Conservation (phyloP, 2,888 invertebrate genomes). For the Oscheius sp. region DNA sequence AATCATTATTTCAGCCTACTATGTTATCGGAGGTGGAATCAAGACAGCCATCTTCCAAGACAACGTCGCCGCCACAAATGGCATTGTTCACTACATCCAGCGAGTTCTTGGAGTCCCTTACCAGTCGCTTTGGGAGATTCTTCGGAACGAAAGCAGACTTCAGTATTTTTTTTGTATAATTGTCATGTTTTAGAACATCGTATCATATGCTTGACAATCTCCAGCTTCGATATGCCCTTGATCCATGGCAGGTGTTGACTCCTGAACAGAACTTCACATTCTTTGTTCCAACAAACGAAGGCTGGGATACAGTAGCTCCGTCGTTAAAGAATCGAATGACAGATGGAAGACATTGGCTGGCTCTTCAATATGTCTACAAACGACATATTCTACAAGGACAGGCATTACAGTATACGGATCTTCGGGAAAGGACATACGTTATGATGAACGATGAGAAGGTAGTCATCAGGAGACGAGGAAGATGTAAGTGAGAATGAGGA, state of each 20-base stretch:
- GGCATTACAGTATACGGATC: constrained; percentile 69
- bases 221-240: constrained; percentile 66
- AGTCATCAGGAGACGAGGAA: constrained; percentile 62
- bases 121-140: constrained; percentile 67
- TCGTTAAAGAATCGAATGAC: constrained; percentile 60
- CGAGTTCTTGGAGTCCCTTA: constrained; percentile 70
- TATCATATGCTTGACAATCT: constrained; percentile 65
- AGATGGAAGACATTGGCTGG: constrained; percentile 69
- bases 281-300: constrained; percentile 88
- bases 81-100: constrained; percentile 71
- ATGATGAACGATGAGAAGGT: constrained; percentile 71
- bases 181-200: constrained; percentile 51
- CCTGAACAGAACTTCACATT: constrained; percentile 80
- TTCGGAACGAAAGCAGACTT: constrained; percentile 66
- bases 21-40: constrained; percentile 70
- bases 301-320: constrained; percentile 80
- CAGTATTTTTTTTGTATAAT: constrained; percentile 49
- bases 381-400: constrained; percentile 83
- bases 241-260: constrained; percentile 70
- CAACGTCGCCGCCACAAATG: constrained; percentile 70
- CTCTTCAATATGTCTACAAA: constrained; percentile 76
- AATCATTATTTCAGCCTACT: constrained; percentile 65
- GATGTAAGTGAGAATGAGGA: constrained; percentile 58
- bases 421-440: constrained; percentile 66
- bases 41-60: constrained; percentile 68